These are phyloP conservation scores for Bradynema listronoti DNA, from an alignment of 1,140 invertebrate genomes.

Conservation along the genomic window DNA sequence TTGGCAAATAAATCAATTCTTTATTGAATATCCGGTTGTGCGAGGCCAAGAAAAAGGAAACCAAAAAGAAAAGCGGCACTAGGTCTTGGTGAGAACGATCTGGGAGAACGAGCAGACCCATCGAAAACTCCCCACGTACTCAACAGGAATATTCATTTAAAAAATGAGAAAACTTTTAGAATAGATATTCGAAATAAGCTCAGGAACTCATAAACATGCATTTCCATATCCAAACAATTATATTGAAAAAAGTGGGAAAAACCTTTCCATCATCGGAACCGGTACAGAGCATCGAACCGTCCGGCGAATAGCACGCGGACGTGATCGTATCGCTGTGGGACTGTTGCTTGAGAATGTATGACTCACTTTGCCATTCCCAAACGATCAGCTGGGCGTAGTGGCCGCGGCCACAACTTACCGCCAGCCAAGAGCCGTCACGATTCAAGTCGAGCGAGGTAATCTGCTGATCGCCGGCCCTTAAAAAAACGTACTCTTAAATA, in stretches of 20 bases:
- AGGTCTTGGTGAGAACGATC: too few relatives aligned
- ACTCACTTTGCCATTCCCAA: slow-evolving; percentile 45
- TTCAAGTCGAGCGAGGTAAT: slow-evolving; percentile 32
- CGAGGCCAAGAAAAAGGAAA: too few relatives aligned
- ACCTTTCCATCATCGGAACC: slow-evolving; percentile 42
- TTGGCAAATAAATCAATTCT: too few relatives aligned
- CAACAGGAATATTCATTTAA: too few relatives aligned
- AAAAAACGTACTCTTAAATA: neutral
- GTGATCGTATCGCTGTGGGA: slow-evolving; percentile 39
- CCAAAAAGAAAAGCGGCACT: too few relatives aligned
- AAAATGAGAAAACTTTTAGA: too few relatives aligned
- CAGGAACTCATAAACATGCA: too few relatives aligned
- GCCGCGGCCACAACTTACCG: slow-evolving; percentile 35
- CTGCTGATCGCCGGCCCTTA: slow-evolving; percentile 11
- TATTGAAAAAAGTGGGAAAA: neutral
- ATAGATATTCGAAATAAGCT: too few relatives aligned
- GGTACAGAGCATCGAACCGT: slow-evolving; percentile 34
- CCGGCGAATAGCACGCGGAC: slow-evolving; percentile 37
- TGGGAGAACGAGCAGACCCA: too few relatives aligned
- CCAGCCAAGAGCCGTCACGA: slow-evolving; percentile 30
- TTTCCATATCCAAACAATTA: too few relatives aligned
- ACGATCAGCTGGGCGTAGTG: slow-evolving; percentile 30
- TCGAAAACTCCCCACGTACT: neutral
- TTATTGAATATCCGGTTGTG: too few relatives aligned
- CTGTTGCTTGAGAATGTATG: slow-evolving; percentile 45